Conservation (phyloP, 2,888 invertebrate species). For the Colostygia pectinataria region DNA sequence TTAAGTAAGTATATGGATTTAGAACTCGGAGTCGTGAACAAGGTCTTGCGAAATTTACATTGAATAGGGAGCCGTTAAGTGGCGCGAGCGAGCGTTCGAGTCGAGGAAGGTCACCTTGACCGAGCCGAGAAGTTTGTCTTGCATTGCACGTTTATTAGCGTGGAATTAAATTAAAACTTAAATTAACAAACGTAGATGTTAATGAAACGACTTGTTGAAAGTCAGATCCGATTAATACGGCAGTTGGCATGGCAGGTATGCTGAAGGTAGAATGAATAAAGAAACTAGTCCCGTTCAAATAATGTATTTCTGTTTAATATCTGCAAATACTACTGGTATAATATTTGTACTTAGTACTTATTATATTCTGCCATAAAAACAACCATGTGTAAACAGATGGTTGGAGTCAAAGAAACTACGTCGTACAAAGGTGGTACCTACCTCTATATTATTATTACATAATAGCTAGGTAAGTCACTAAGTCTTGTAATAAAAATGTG, state of each 20-base stretch:
- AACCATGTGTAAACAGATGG: conserved; percentile 8
- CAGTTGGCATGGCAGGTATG: neutral
- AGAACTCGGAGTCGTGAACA: conserved; percentile 47
- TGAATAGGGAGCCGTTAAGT: conserved; percentile 72
- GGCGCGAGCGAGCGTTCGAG: conserved; percentile 56
- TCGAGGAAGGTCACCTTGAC: conserved; percentile 76
- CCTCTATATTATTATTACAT: too few species aligned
- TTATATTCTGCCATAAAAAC: conserved; percentile 1
- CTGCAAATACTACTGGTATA: conserved; percentile 4
- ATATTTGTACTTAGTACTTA: too few species aligned
- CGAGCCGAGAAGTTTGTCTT: conserved; percentile 54
- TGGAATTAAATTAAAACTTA: conserved; percentile 38
- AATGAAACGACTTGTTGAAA: conserved; percentile 35
- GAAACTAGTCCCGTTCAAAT: neutral
- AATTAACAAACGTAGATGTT: conserved; percentile 20
- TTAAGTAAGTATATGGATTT: conserved; percentile 40
- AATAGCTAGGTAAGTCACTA: conserved; percentile 20
- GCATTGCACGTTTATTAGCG: conserved; percentile 39
- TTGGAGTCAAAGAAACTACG: conserved; percentile 26
- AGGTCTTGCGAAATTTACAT: conserved; percentile 72
- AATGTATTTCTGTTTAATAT: neutral
- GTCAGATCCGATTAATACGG: conserved; percentile 13
- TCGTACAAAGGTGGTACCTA: conserved; percentile 20
- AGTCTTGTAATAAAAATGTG: too few species aligned
- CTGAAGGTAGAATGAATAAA: conserved; percentile 7